Base-by-base conservation (phyloP, 2,888 invertebrate species). In the Agonum fuliginosum region DNA sequence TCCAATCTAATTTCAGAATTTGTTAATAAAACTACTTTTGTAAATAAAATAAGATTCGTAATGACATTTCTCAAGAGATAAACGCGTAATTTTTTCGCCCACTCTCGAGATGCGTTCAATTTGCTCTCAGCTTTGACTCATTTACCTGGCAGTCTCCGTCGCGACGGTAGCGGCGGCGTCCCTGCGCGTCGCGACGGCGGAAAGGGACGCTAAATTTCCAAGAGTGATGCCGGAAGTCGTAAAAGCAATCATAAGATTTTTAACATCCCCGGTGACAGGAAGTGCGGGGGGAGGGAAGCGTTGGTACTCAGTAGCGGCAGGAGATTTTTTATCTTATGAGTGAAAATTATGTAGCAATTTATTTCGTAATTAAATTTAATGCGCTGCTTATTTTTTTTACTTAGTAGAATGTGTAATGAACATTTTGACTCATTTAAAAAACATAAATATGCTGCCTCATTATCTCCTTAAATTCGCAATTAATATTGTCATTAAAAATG, bases 171-270 rank as follows among this genome's bases (percentile, higher is more conserved):
- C 37, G 37, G 48, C 54, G 24, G 54, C n/a, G 54, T 54, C 54
- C 14, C 43, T 22, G 24, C 12, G 6, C 27, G 54, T n/a, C 24
- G 24, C 54, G 54, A 46, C 17, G 27, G 22, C 58, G 58, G 58
- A 62, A 62, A 62, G 58, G 17, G 30, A 30, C 58, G 58, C 58
- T 62, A 62, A 74, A 74, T 74, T 65, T 62, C 43, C 46, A 41
- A 22, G 34, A 74, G 74, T 74, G 41, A 62, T 41, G 43, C 62
- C 74, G 74, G 74, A 74, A 74, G 74, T 74, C 62, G 62, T 74
- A 74, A 74, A 74, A 74, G 74, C 46, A 74, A 74, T 74, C 73
- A 74, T 74, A 74, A 74, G 74, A 74, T 46, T 62, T 74, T 62
- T 74, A 54, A 10, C 34, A 58, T 58, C 74, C 58, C 62, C 62